A percentile compares a stretch with the other conserved stretches of the same genome.
These are phyloP conservation scores for Tragelaphus oryx DNA, from an alignment of 2,797 vertebrate genomes.

Conservation along the genomic window DNA sequence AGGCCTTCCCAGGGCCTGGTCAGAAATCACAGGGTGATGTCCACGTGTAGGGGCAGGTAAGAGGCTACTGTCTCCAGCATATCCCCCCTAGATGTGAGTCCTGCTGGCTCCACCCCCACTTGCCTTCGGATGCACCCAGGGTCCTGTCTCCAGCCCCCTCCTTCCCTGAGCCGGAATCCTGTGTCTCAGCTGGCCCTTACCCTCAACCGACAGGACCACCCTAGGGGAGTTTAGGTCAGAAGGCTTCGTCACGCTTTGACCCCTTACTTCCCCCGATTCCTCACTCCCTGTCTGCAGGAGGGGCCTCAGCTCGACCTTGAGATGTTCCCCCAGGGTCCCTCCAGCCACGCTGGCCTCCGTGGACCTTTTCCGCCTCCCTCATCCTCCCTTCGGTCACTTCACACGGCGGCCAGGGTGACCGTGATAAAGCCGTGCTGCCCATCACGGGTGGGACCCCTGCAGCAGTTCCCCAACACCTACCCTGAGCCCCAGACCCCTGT, in stretches of 20 bases:
- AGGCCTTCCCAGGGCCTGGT: rapidly evolving
- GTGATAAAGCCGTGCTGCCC: rapidly evolving
- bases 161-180: neutral
- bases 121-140: neutral
- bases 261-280: neutral
- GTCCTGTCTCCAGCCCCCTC: neutral
- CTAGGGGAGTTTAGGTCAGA: too few relatives aligned
- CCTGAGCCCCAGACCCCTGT: neutral
- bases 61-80: rapidly evolving
- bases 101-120: rapidly evolving
- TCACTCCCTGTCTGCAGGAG: neutral
- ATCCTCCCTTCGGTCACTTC: rapidly evolving
- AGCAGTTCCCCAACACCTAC: too few relatives aligned
- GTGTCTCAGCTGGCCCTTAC: neutral
- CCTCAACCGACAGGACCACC: neutral
- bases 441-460: neutral
- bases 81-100: neutral
- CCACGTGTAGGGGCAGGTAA: rapidly evolving
- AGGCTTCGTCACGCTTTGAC: neutral
- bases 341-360: rapidly evolving
- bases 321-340: rapidly evolving
- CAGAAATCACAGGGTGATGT: rapidly evolving
- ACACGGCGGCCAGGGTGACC: neutral
- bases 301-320: neutral
- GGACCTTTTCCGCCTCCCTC: neutral